Evolutionary conservation across 1,140 invertebrate genomes (phyloP), one percentile per base, ranked within the genome.

Genomic region (Diplogasteroides magnus): DNA sequence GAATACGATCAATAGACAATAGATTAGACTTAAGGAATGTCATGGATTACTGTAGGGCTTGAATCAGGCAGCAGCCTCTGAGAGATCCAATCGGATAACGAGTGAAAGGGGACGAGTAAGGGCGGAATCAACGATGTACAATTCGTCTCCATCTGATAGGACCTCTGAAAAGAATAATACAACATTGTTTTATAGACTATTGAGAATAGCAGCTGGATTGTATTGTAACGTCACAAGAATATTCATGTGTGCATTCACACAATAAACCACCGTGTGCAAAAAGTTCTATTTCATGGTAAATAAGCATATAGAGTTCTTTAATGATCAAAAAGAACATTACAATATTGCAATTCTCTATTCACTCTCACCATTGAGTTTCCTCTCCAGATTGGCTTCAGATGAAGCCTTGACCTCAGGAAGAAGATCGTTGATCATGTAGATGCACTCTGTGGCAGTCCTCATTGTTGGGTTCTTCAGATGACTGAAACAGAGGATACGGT

Each of bases 401-500:
- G 6, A 19, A 6, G 37, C 61, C 48, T 69, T 69, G 25, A 79
- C 32, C 31, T 82, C 64, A 13, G 78, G 78, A 11, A 80, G 63
- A 15, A 80, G 59, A 15, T 64, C 26, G 63, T 67, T 82, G 65
- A 82, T 75, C 15, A 72, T 67, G 60, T 75, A 82, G 15, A 80
- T 68, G 14, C 74, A 48, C 32, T 31, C 26, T n/a, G 61, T 59
- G 2, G 73, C 60, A 13, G 79, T 67, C 48, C 73, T 61, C 2
- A 80, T 55, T 23, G 71, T 72, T 26, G 78, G 78, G 29, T 79
- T 74, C 28, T 69, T 67, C 29, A 82, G 71, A 25, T 79, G 72
- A 61, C 78, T 79, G 57, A 68, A 74, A 77, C 28, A 1, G 1
- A 32, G 15, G 37, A 32, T 26, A 32, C 23, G 32, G 25, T 37